Evolutionary conservation across 2,113 vertebrate species (phyloP), one percentile per base, ranked within the genome.

Genomic region (Pipa parva): DNA sequence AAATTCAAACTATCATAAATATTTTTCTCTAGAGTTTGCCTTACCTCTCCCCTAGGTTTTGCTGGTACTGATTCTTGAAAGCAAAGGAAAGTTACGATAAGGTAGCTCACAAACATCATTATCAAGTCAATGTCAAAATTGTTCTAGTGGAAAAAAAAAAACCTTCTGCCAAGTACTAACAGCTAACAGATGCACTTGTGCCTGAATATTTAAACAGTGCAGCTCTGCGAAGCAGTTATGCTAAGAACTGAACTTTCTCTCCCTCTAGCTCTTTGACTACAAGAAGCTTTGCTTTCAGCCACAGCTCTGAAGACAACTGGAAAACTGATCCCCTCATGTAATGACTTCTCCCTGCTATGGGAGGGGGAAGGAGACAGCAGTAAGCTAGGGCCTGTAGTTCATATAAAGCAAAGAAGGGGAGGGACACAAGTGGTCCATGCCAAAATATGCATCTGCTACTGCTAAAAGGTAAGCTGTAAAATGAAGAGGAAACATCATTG

Each of bases 31-130:
- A 42, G 39, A 42, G 3, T 2, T n/a, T 80, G 67, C 77, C 90
- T 91, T 93, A 97, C 94, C 95, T 97, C 89, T 79, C 81, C 80
- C 81, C 83, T 85, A 77, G 87, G 86, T 89, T 88, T 90, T 76
- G 88, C 92, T 86, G 89, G 75, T 71, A 79, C 71, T 78, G 84
- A 83, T 83, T 87, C 81, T 54, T 92, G 91, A 79, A 90, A 88
- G 87, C 84, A 92, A 80, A 92, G 76, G 73, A 93, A 81, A 77
- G 72, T 77, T 80, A 89, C 81, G 76, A 87, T 82, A 83, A 90
- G 85, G 87, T 86, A 89, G 84, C 83, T 81, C 84, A 86, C 80
- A 82, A 85, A 83, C 89, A 89, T 89, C 73, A 81, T 84, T 81
- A 85, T 83, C 81, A 56, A 74, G 75, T 74, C 81, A 76, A 77